A percentile compares a stretch with the other conserved stretches of the same genome.
Conservation (phyloP, 2,113 vertebrate species). For the Gadus chalcogrammus region DNA sequence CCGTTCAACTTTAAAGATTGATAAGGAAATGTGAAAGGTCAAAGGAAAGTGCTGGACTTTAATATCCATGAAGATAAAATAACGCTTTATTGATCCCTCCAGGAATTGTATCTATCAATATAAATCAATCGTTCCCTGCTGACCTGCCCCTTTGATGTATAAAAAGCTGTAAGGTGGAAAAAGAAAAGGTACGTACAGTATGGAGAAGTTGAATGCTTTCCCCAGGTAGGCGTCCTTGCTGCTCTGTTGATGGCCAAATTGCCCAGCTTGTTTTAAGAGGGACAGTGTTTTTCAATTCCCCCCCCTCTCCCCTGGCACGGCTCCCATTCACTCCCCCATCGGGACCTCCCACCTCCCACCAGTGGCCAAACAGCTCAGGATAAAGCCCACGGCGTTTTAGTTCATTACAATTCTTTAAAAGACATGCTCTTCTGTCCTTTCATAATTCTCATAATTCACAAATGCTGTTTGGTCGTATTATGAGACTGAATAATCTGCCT, state of each 20-base stretch:
- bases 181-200: neutral
- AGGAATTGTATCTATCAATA: no score
- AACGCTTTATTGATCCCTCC: no score
- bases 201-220: constrained; percentile 13
- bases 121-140: no score
- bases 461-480: no score
- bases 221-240: constrained; percentile 24
- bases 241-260: constrained; percentile 49
- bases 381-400: constrained; percentile 14
- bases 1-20: no score
- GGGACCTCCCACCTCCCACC: constrained; percentile 36
- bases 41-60: no score
- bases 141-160: no score
- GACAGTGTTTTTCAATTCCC: constrained; percentile 36
- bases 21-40: no score
- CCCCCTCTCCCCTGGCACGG: constrained; percentile 38
- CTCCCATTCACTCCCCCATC: constrained; percentile 13
- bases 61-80: no score
- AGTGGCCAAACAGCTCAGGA: constrained; percentile 18
- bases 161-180: neutral
- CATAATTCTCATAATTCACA: no score
- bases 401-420: constrained; percentile 21
- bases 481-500: no score
- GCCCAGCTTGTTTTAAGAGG: constrained; percentile 58
- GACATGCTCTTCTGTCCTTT: constrained; percentile 25